phyloP scores from a whole-genome alignment of 2,113 vertebrate genomes.

The Coptodon rendalli region DNA sequence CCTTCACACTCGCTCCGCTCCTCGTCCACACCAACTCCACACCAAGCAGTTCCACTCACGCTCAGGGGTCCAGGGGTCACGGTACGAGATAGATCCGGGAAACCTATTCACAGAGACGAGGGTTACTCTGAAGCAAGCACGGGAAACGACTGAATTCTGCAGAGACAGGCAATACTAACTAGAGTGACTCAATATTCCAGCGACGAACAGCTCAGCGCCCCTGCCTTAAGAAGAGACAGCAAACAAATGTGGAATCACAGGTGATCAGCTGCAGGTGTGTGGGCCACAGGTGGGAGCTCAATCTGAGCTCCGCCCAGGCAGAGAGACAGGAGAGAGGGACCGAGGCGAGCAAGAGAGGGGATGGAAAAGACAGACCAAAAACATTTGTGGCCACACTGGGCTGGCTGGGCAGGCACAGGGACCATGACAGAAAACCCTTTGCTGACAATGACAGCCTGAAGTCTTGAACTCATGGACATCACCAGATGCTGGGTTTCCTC shows the following conservation, averaged over 20 bases:
- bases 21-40: not conserved
- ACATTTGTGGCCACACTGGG: not conserved
- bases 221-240: not conserved
- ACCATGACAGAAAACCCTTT: not conserved
- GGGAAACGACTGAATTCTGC: not conserved
- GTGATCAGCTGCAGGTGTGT: not conserved
- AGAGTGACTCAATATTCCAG: not conserved
- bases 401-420: not conserved
- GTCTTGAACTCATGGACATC: not conserved
- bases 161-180: not conserved
- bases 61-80: not conserved
- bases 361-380: not conserved
- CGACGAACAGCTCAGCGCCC: rapidly evolving
- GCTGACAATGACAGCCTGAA: not conserved
- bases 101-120: not conserved
- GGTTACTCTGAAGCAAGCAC: not conserved
- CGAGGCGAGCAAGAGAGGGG: not conserved
- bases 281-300: not conserved
- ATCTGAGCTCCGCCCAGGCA: not conserved
- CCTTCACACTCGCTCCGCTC: not conserved
- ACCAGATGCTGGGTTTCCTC: not conserved
- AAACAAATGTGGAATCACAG: not conserved
- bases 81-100: not conserved
- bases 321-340: not conserved
- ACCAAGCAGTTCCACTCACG: not conserved